Evolutionary conservation across 2,888 invertebrate genomes (phyloP).

Genomic region (Actias luna): DNA sequence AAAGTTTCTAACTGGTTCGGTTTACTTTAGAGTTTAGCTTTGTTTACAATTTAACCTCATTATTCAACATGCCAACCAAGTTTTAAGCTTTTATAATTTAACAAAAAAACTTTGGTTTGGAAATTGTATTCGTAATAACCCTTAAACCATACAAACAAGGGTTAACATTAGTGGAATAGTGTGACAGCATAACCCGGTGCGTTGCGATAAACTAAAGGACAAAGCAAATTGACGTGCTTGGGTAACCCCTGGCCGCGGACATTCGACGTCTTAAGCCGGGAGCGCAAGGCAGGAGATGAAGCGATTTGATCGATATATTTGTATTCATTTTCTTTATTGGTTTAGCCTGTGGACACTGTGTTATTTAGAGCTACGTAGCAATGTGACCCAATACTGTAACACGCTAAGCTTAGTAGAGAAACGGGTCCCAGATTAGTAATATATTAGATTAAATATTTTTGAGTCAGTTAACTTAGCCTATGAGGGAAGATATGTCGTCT

Average conservation of each 20-base stretch:
- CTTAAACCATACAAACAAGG: slow-evolving; percentile 7
- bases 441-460: too few relatives aligned
- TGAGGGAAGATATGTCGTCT: too few relatives aligned
- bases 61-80: too few relatives aligned
- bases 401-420: too few relatives aligned
- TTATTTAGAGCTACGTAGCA: too few relatives aligned
- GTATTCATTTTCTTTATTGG: too few relatives aligned
- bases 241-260: slow-evolving; percentile 46
- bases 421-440: too few relatives aligned
- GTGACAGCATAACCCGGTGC: slow-evolving; percentile 5
- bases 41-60: too few relatives aligned
- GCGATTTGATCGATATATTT: neutral
- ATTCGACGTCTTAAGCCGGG: slow-evolving; percentile 1
- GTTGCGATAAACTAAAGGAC: slow-evolving; percentile 27
- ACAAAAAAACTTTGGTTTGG: neutral
- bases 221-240: slow-evolving; percentile 58
- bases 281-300: neutral
- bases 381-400: too few relatives aligned
- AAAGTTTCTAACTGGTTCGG: too few relatives aligned
- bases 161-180: slow-evolving; percentile 15
- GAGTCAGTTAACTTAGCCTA: too few relatives aligned
- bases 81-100: neutral
- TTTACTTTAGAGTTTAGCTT: too few relatives aligned
- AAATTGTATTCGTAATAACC: neutral
- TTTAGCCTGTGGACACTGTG: neutral